Percentiles rank a stretch among this genome's conserved stretches.
phyloP scores from a whole-genome alignment of 2,888 invertebrate species.

The Eupithecia dodoneata region DNA sequence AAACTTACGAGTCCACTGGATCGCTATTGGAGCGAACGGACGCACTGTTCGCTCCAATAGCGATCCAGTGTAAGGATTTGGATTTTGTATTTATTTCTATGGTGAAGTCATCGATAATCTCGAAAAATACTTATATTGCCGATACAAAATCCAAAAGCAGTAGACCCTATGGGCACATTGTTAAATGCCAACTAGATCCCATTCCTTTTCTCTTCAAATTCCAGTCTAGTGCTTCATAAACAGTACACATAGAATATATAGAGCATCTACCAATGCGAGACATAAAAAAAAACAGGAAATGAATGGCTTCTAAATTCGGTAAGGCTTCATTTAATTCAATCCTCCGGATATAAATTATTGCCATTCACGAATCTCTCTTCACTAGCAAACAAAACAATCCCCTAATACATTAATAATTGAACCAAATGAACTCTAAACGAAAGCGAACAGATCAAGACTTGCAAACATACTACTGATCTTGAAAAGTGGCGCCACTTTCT shows the following conservation, averaged over 20 bases:
- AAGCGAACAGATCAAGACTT: slow-evolving; percentile 57
- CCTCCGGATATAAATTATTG: slow-evolving; percentile 10
- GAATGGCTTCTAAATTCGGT: background rate
- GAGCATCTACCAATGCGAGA: background rate
- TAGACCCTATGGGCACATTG: too few species aligned
- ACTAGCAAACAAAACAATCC: slow-evolving; percentile 48
- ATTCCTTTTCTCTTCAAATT: too few species aligned
- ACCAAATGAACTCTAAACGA: slow-evolving; percentile 64
- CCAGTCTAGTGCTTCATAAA: too few species aligned
- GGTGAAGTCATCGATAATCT: too few species aligned
- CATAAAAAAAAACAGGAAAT: background rate
- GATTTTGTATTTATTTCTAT: too few species aligned
- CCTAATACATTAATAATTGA: slow-evolving; percentile 65
- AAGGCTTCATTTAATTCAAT: slow-evolving; percentile 23
- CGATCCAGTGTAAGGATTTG: too few species aligned
- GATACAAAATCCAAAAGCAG: too few species aligned
- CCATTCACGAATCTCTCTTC: slow-evolving; percentile 26
- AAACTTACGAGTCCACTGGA: too few species aligned
- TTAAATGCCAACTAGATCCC: too few species aligned
- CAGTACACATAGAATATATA: background rate
- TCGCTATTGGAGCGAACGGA: too few species aligned
- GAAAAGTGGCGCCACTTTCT: slow-evolving; percentile 36
- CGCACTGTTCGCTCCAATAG: too few species aligned
- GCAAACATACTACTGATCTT: slow-evolving; percentile 6
- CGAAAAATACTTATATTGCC: too few species aligned